Percentiles rank a stretch among this genome's conserved stretches.
Conservation (phyloP, 2,113 vertebrate species). For the Solenodon paradoxus region DNA sequence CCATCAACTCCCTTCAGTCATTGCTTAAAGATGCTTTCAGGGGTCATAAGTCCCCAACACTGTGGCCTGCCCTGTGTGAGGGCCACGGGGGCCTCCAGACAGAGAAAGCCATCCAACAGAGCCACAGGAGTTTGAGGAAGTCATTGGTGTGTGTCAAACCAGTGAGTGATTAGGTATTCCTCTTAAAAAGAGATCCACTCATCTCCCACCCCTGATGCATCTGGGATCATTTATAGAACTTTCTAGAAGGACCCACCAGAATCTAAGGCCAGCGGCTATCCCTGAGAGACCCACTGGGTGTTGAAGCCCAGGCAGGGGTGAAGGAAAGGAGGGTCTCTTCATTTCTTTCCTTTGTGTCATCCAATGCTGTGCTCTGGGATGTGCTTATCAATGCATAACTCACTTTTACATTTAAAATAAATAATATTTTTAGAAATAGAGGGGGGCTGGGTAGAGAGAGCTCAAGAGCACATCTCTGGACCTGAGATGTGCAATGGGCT, state of each 20-base stretch:
- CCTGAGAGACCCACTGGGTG: background rate
- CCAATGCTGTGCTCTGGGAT: too few relatives aligned
- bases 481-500: too few relatives aligned
- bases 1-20: background rate
- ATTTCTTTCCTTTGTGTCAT: background rate
- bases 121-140: background rate
- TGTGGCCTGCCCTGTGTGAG: background rate
- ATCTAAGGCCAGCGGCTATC: background rate
- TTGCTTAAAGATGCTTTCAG: background rate
- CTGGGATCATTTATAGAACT: background rate
- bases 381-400: background rate
- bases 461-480: too few relatives aligned
- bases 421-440: background rate
- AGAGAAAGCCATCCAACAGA: background rate
- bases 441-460: too few relatives aligned
- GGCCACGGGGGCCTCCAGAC: background rate
- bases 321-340: background rate
- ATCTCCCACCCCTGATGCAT: too few relatives aligned
- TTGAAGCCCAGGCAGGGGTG: background rate
- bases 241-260: background rate
- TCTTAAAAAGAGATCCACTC: too few relatives aligned
- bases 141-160: fast-evolving
- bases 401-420: background rate
- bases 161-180: background rate
- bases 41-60: background rate